Percentiles rank a stretch among this genome's conserved stretches.
These are phyloP conservation scores for Crocallis elinguaria DNA, from an alignment of 2,888 invertebrate species.

Conservation along the genomic window DNA sequence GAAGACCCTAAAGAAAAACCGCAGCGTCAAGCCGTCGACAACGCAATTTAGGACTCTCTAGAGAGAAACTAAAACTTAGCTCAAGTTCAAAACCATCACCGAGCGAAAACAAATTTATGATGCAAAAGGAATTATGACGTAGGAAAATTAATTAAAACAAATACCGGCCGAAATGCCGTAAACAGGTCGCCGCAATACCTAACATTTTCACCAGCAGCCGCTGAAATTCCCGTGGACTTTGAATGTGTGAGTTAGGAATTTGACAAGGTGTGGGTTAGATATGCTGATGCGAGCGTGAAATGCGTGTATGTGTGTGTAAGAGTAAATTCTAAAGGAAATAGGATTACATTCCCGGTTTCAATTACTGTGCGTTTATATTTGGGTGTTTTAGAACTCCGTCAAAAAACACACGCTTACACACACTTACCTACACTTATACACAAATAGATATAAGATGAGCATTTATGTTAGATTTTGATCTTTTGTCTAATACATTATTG, in stretches of 20 bases:
- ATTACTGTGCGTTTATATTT: conserved; percentile 27
- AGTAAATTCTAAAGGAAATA: conserved; percentile 38
- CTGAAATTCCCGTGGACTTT: conserved; percentile 25
- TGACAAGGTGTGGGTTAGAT: conserved; percentile 24
- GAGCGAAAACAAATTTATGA: conserved; percentile 17
- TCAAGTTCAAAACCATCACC: neutral
- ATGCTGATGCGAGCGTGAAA: conserved; percentile 7
- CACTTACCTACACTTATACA: too few species aligned
- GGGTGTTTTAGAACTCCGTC: too few species aligned
- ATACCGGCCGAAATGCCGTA: conserved; percentile 31
- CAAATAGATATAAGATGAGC: too few species aligned
- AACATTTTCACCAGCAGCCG: conserved; percentile 29
- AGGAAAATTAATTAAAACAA: conserved; percentile 39
- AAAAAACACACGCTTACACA: too few species aligned
- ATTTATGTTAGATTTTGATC: too few species aligned
- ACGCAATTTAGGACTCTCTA: neutral
- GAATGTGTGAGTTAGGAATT: conserved; percentile 31
- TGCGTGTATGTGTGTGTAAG: conserved; percentile 17
- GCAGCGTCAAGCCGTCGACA: neutral
- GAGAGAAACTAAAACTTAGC: neutral
- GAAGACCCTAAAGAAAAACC: neutral
- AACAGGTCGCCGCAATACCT: conserved; percentile 28
- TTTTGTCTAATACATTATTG: too few species aligned
- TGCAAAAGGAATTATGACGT: conserved; percentile 25
- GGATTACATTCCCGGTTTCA: conserved; percentile 34